Percentiles rank a stretch among this genome's conserved stretches.
phyloP scores from a whole-genome alignment of 2,888 invertebrate species.

The Leptinotarsa rubiginosa region DNA sequence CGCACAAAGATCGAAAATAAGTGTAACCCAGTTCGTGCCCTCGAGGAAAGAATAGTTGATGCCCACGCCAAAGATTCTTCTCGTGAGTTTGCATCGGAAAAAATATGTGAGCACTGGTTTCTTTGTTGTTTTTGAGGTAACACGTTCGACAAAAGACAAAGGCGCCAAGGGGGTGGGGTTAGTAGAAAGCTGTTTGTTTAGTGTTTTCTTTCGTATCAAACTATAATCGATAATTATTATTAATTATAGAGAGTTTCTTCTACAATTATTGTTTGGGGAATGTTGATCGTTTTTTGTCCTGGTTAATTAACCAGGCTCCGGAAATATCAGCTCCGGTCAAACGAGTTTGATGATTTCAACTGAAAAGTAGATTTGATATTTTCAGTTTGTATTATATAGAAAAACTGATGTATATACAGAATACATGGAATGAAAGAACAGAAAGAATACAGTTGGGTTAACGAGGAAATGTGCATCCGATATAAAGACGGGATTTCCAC shows the following conservation, averaged over 20 bases:
- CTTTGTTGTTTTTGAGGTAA: constrained; percentile 14
- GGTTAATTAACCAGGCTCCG: too few species aligned
- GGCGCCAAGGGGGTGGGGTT: neutral
- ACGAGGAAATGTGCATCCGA: too few species aligned
- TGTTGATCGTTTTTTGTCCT: neutral
- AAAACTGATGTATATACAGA: too few species aligned
- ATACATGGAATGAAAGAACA: too few species aligned
- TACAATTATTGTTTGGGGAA: neutral
- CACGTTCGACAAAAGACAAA: constrained; percentile 12
- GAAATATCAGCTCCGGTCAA: too few species aligned
- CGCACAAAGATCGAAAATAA: constrained; percentile 34
- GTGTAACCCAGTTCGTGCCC: constrained; percentile 21
- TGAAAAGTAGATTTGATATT: too few species aligned
- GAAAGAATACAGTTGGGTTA: too few species aligned
- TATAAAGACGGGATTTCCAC: too few species aligned
- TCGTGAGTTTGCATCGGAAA: constrained; percentile 19
- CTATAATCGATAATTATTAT: neutral
- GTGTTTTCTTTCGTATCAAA: neutral
- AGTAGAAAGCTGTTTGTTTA: constrained; percentile 17
- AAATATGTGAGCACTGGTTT: constrained; percentile 17
- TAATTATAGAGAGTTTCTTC: neutral
- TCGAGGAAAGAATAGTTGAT: constrained; percentile 16
- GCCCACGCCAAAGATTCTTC: constrained; percentile 25
- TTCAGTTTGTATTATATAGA: too few species aligned
- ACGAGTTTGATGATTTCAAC: too few species aligned